Base-by-base conservation (phyloP, 2,888 invertebrate genomes). In the Mimachlamys varia region DNA sequence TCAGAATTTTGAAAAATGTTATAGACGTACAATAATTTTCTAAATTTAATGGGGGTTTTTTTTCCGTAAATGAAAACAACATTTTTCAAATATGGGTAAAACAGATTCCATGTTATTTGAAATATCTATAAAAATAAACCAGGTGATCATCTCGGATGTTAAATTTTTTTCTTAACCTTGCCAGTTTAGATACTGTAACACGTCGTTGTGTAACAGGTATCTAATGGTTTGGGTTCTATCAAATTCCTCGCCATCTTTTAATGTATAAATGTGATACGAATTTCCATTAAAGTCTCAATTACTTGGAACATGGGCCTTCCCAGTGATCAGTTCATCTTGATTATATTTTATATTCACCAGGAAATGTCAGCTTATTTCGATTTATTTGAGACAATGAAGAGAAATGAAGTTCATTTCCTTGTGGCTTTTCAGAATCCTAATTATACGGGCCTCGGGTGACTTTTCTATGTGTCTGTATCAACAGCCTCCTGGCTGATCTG, bases 301-400 rank as follows among this genome's bases (percentile, higher is more conserved):
- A n/a, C 44, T 62, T 62, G 76, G 76, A 76, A 76, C 76, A 76
- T 76, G 76, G 76, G 33, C 76, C 76, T 76, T 76, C 27, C 76
- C 33, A 27, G 76, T 76, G 76, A 27, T 76, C 76, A 33, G 76
- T 76, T 27, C 27, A 33, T 27, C 22, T 33, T 76, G 4, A 76
- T 44, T 44, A 44, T 76, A 76, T 33, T 33, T 76, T 33, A 76
- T 15, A 10, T 76, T 76, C 76, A 76, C 76, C 76, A 33, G 76
- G 76, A 76, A 76, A 22, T 76, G 33, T 76, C 13, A 33, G 76
- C 76, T 10, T 76, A 76, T 76, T 76, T 76, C 76, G 33, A 33
- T 76, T 76, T 33, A 76, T 76, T 76, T 76, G 76, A 76, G 76
- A 76, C 76, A 76, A 76, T 76, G 76, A 76, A 76, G 33, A 76